phyloP scores from a whole-genome alignment of 2,113 vertebrate genomes.

The Lepisosteus oculatus region DNA sequence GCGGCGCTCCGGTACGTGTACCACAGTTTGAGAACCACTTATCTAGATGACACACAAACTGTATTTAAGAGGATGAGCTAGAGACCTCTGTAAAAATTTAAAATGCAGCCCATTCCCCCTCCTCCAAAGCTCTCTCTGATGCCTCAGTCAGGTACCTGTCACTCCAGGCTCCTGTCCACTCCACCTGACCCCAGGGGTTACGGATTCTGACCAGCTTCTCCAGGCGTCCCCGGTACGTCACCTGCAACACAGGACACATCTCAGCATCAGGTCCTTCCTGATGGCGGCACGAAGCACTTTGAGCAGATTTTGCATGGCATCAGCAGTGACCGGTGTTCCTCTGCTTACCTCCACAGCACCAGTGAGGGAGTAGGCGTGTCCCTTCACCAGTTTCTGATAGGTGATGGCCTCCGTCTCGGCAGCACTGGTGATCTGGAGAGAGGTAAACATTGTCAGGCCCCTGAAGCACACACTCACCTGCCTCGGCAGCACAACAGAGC shows the following conservation, averaged over 20 bases:
- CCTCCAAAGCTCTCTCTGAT: neutral
- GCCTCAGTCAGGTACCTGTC: slow-evolving; percentile 67
- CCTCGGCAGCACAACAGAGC: too few relatives aligned
- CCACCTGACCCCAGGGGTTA: slow-evolving; percentile 95
- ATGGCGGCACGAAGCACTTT: neutral
- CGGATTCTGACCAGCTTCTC: slow-evolving; percentile 86
- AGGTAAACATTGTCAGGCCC: neutral
- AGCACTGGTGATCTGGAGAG: slow-evolving; percentile 82
- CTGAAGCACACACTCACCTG: too few relatives aligned
- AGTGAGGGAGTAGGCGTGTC: slow-evolving; percentile 89
- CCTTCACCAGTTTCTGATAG: slow-evolving; percentile 91
- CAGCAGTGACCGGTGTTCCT: too few relatives aligned
- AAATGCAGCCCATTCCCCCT: too few relatives aligned
- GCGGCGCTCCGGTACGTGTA: too few relatives aligned
- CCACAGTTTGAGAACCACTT: too few relatives aligned
- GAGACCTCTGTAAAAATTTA: too few relatives aligned
- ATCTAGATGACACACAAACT: too few relatives aligned
- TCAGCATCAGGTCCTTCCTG: neutral
- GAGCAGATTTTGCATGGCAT: too few relatives aligned
- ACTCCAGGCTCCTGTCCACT: slow-evolving; percentile 94
- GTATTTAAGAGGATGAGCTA: too few relatives aligned
- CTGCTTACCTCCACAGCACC: slow-evolving; percentile 78
- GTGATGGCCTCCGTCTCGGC: slow-evolving; percentile 87
- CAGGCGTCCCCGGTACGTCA: slow-evolving; percentile 72
- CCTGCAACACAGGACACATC: slow-evolving; percentile 53